Evolutionary conservation across 1,140 invertebrate genomes (phyloP), one percentile per base, ranked within the genome.

Genomic region (Gyrodactylus salaris): DNA sequence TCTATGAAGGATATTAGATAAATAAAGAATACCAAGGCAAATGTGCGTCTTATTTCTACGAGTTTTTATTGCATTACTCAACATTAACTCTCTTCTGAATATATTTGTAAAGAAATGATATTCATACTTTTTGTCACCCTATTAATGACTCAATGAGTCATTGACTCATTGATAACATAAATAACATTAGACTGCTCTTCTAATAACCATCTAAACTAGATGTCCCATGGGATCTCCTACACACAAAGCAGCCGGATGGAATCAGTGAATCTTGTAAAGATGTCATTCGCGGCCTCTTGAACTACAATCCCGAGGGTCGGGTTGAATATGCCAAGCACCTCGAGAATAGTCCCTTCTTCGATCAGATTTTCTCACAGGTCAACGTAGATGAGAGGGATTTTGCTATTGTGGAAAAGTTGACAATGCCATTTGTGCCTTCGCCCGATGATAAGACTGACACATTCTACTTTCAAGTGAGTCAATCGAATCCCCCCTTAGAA

Each of bases 371-470:
- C n/a, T 7, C 7, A 7, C n/a, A 21, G 22, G 16, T 1, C 16
- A 20, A 24, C 16, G 26, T 22, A 2, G 70, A 22, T 21, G 70
- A 22, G 27, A 2, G 21, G 25, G 84, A 89, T 76, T 96, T 89
- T 89, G 83, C 87, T 26, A 85, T 87, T 76, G 84, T 91, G 69
- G 81, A 86, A 0, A 83, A 85, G 27, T 83, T 84, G 0, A 81
- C 83, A 69, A 86, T 89, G 1, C 89, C 90, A 0, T 96, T 93
- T 82, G 83, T 91, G 23, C 91, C 91, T 16, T 84, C 87, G 74
- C 89, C 89, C 0, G 87, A 89, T 77, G 86, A 89, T 83, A 85
- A 87, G 68, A 87, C 86, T 72, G 91, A 95, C 81, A 94, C 91
- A 0, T 87, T 85, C 68, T 95, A 94, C 79, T 95, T 94, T 84